Conservation (phyloP, 2,797 vertebrate genomes). For the Acropternis orthonyx region DNA sequence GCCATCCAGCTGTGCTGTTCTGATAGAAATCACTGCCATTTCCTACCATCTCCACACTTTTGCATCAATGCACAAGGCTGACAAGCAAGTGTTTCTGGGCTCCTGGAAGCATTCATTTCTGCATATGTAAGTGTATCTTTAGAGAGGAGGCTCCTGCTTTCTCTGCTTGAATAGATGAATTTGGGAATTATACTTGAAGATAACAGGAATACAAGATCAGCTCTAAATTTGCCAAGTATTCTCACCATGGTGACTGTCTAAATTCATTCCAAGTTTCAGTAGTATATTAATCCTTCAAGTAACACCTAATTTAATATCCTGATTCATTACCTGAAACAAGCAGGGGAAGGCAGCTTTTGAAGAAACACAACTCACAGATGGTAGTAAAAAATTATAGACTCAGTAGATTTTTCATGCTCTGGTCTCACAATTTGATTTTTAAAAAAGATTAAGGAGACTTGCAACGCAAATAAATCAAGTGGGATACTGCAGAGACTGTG, state of each 20-base stretch:
- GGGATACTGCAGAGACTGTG: neutral
- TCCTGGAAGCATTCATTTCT: neutral
- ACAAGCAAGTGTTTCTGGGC: neutral
- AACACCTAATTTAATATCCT: neutral
- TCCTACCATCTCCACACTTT: fast-evolving
- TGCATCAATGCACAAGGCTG: neutral
- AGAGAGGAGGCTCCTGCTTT: neutral
- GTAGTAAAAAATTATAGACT: neutral
- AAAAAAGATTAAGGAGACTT: neutral
- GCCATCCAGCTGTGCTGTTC: neutral
- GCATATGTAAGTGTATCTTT: neutral
- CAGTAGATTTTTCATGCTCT: neutral
- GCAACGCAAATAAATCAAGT: neutral
- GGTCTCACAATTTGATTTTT: neutral
- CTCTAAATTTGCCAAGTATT: neutral
- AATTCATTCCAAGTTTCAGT: neutral
- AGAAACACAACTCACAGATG: neutral
- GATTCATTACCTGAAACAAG: conserved; percentile 15
- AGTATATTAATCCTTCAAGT: neutral
- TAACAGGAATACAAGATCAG: neutral
- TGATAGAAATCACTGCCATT: neutral
- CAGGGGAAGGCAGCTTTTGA: neutral
- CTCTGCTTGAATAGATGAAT: neutral
- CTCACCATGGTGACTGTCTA: neutral
- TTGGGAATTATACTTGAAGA: neutral